Evolutionary conservation across 2,888 invertebrate species (phyloP), one percentile per base, ranked within the genome.

Genomic region (Scaptomyza parva): DNA sequence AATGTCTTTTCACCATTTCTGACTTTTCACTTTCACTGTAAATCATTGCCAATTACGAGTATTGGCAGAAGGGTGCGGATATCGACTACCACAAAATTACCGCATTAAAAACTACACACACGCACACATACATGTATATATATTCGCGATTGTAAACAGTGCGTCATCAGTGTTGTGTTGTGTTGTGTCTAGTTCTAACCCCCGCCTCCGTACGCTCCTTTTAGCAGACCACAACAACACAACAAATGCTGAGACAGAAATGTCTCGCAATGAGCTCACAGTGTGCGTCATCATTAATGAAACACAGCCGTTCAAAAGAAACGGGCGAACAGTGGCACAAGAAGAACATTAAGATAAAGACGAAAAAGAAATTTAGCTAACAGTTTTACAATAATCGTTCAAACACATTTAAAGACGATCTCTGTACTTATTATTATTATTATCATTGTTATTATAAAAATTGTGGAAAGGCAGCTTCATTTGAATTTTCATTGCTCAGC

Each of bases 201-300:
- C 37, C 47, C 30, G 12, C 11, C 43, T 8, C 26, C 3, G 3
- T 2, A 20, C 5, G 18, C 11, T 18, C 22, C 14, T 24, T 26
- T 17, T 9, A n/a, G 9, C 30, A n/a, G n/a, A n/a, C n/a, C n/a
- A 39, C 20, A 40, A 33, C 30, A 12, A 40, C 28, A 40, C 28
- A 26, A 26, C 26, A 26, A 44, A 20, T 35, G 41, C 22, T n/a
- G 54, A 45, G 45, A 47, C 50, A 45, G 40, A 65, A 58, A 55
- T 59, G 66, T 53, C 53, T 75, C 40, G 59, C 64, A 58, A 83
- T 82, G 82, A 82, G 73, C 83, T 82, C 82, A 82, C 86, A 69
- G 72, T 69, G 70, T 82, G 82, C 82, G 82, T 82, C 82, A 82
- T 83, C 83, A 67, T 69, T 86, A 75, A 70, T 81, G 69, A 70